Evolutionary conservation across 1,140 invertebrate genomes (phyloP), one percentile per base, ranked within the genome.

Genomic region (Hydropsyche tenuis): DNA sequence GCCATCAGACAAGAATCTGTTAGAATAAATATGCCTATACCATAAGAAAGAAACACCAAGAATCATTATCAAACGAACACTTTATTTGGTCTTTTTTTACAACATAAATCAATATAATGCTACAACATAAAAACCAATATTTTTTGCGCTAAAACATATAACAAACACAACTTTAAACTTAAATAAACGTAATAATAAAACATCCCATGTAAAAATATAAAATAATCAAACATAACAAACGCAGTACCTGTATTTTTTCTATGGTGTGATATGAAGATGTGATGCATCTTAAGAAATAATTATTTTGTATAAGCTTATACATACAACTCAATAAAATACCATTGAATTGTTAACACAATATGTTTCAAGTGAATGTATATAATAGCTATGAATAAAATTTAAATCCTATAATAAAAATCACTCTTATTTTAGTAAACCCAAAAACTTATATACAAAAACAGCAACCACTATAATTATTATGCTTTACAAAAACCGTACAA

Each of bases 1-100:
- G 90, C 91, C 22, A 94, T 96, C 77, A 86, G 93, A 62, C 90
- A 92, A 81, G 94, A 96, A 84, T 90, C 91, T 72, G 89, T 91
- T 30, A 94, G 92, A 85, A 87, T 92, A 66, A 90, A 88, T 79
- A 85, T 86, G 80, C 84, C 85, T 76, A 81, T 71, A 0, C 72
- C 73, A 11, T 75, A 56, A 51, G 18, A 12, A 77, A 48, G 48
- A 51, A 73, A 65, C 51, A 73, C 79, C 79, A 81, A 79, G 63
- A 79, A 77, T 77, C 73, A 65, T 76, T 83, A 81, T 85, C 83
- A 83, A 82, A 84, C 78, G 84, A 86, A 86, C 83, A 83, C 85
- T 83, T 78, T 86, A 85, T 85, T 86, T 86, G 85, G 84, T 85
- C 83, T 81, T 81, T 68, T 70, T 69, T 72, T 74, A 72, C 70